A percentile compares a stretch with the other conserved stretches of the same genome.
These are phyloP conservation scores for Gerris lacustris DNA, from an alignment of 2,888 invertebrate genomes.

Conservation along the genomic window DNA sequence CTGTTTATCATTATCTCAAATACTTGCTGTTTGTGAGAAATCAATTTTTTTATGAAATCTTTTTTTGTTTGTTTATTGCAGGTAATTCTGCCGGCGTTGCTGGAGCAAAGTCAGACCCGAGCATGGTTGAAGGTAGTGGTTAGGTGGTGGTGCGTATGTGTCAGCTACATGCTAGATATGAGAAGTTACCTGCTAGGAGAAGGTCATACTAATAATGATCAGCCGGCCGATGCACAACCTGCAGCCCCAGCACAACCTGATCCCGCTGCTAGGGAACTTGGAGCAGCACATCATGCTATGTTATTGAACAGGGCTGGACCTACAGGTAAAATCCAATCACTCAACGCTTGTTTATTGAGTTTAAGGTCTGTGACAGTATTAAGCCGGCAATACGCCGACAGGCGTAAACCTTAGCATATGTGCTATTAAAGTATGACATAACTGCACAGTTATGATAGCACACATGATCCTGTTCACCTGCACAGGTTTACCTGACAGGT, in stretches of 20 bases:
- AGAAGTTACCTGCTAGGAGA: slow-evolving; percentile 82
- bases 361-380: too few relatives aligned
- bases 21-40: too few relatives aligned
- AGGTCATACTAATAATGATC: slow-evolving; percentile 32
- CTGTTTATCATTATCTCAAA: too few relatives aligned
- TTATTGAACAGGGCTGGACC: slow-evolving; percentile 64
- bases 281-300: slow-evolving; percentile 83
- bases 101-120: slow-evolving; percentile 92
- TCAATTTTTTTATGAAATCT: not conserved
- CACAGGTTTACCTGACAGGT: too few relatives aligned
- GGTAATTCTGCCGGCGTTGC: slow-evolving; percentile 86
- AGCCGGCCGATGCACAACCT: slow-evolving; percentile 14
- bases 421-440: too few relatives aligned
- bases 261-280: slow-evolving; percentile 35
- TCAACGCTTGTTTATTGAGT: too few relatives aligned
- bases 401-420: too few relatives aligned
- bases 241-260: slow-evolving; percentile 16
- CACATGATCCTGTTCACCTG: too few relatives aligned
- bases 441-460: too few relatives aligned
- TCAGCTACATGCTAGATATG: slow-evolving; percentile 72
- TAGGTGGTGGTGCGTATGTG: slow-evolving; percentile 70
- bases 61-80: slow-evolving; percentile 30
- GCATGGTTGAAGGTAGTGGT: slow-evolving; percentile 87
- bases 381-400: too few relatives aligned
- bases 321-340: slow-evolving; percentile 38